These are phyloP conservation scores for Drosophila testacea DNA, from an alignment of 2,888 invertebrate genomes.

Conservation along the genomic window DNA sequence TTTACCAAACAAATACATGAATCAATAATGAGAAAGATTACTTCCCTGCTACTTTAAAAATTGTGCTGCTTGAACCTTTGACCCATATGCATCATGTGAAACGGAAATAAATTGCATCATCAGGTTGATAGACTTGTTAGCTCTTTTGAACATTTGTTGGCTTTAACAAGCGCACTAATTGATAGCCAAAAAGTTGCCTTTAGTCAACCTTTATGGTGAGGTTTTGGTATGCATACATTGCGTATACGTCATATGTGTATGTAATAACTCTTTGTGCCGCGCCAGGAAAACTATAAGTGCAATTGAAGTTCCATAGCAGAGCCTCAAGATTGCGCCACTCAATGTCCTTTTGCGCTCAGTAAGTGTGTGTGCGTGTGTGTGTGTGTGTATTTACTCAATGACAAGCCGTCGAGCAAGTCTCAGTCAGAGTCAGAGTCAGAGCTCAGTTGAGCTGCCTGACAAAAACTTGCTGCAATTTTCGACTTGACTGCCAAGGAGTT, in stretches of 20 bases:
- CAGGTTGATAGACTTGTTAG: background rate
- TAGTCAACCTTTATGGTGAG: constrained; percentile 24
- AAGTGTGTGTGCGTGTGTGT: background rate
- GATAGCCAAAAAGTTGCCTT: constrained; percentile 37
- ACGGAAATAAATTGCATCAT: background rate
- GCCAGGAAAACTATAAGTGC: constrained; percentile 66
- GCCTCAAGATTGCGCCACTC: constrained; percentile 73
- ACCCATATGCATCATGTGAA: background rate
- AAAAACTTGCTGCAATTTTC: constrained; percentile 77
- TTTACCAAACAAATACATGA: too few species aligned
- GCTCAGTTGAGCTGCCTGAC: constrained; percentile 39
- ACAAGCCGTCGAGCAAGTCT: constrained; percentile 42
- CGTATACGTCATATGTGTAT: constrained; percentile 60
- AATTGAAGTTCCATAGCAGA: constrained; percentile 72
- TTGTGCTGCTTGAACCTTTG: background rate
- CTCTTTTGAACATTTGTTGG: background rate
- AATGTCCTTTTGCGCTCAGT: constrained; percentile 66
- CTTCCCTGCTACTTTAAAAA: background rate
- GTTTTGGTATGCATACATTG: constrained; percentile 39
- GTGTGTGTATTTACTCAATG: constrained; percentile 23
- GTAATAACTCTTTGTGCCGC: constrained; percentile 57
- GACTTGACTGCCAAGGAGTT: constrained; percentile 72
- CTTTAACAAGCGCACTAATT: constrained; percentile 56
- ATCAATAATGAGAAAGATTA: too few species aligned
- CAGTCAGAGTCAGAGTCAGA: constrained; percentile 19